Evolutionary conservation across 2,888 invertebrate genomes (phyloP).

Genomic region (Napeogenes sylphis): DNA sequence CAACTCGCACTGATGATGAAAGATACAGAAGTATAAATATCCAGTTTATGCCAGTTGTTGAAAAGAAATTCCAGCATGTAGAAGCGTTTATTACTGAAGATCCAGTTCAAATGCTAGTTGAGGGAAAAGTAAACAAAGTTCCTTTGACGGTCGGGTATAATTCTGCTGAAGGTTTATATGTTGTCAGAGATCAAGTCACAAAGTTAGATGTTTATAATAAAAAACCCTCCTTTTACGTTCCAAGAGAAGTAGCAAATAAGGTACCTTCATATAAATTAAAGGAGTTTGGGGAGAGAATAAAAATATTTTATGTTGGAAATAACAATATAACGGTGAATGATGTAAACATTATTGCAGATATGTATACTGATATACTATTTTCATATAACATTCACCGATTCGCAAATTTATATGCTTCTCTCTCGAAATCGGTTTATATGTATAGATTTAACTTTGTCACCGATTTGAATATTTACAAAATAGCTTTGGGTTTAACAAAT

Average conservation of each 20-base stretch:
- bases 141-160: conserved; percentile 55
- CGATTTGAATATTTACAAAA: conserved; percentile 52
- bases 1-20: conserved; percentile 48
- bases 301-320: conserved; percentile 46
- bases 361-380: conserved; percentile 48
- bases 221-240: conserved; percentile 45
- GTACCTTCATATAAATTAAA: conserved; percentile 37
- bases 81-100: conserved; percentile 49
- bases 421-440: conserved; percentile 42
- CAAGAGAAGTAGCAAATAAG: conserved; percentile 43
- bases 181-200: conserved; percentile 37
- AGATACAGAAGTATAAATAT: conserved; percentile 47
- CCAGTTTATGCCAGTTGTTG: conserved; percentile 52
- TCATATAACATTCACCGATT: conserved; percentile 49
- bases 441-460: conserved; percentile 53
- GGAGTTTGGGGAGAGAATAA: conserved; percentile 47
- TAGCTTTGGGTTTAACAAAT: conserved; percentile 23
- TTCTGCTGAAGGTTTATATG: conserved; percentile 49
- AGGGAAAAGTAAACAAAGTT: conserved; percentile 44
- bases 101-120: conserved; percentile 42
- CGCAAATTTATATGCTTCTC: conserved; percentile 40
- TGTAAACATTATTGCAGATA: conserved; percentile 36
- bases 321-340: conserved; percentile 40
- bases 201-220: conserved; percentile 42
- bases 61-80: conserved; percentile 45